Conservation (phyloP, 1,140 invertebrate genomes). For the Microplitis mediator region DNA sequence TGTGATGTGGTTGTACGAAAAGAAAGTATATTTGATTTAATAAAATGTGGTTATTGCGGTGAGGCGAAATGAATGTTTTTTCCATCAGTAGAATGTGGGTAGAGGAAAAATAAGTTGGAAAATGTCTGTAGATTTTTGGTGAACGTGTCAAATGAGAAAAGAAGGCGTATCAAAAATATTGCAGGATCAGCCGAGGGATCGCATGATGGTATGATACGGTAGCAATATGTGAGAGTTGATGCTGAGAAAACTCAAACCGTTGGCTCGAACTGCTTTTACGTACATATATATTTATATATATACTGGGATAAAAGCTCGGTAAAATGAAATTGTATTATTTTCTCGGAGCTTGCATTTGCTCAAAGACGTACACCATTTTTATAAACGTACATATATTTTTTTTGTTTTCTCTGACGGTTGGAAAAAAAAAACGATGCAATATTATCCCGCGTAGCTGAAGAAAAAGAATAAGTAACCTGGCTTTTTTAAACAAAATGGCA, state of each 20-base stretch:
- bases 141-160: conserved; percentile 23
- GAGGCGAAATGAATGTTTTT: too few species aligned
- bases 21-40: too few species aligned
- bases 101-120: background rate
- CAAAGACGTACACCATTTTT: background rate
- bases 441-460: background rate
- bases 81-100: too few species aligned
- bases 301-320: background rate
- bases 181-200: conserved; percentile 15
- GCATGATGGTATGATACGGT: background rate
- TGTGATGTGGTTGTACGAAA: too few species aligned
- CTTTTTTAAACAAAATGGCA: background rate
- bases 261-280: background rate
- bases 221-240: conserved; percentile 1
- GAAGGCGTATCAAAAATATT: conserved; percentile 24
- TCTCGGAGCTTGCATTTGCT: conserved; percentile 5
- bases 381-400: background rate
- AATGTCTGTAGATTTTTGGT: background rate
- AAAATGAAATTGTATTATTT: conserved; percentile 30
- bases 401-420: background rate
- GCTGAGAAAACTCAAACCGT: background rate
- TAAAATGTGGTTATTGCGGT: too few species aligned
- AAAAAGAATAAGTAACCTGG: background rate
- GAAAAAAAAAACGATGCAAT: background rate
- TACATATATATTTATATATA: background rate